These are phyloP conservation scores for Drosophila pseudoobscura DNA, from an alignment of 1,140 invertebrate genomes.

Conservation along the genomic window DNA sequence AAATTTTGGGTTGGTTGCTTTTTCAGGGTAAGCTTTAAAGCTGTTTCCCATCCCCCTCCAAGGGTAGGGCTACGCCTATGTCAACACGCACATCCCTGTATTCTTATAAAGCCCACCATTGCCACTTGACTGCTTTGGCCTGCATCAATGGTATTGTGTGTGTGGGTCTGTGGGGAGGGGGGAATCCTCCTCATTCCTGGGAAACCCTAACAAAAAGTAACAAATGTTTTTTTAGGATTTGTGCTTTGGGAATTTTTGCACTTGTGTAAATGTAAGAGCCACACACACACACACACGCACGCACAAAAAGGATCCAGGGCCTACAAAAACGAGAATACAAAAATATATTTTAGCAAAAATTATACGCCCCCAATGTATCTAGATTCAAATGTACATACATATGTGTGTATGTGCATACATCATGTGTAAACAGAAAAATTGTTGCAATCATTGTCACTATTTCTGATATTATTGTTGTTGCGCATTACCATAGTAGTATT, in stretches of 20 bases:
- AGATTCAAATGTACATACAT: slow-evolving; percentile 5
- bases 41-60: not conserved
- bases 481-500: slow-evolving; percentile 51
- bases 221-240: slow-evolving; percentile 82
- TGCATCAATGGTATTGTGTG: slow-evolving; percentile 30
- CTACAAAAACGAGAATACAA: slow-evolving; percentile 5
- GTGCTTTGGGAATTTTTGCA: slow-evolving; percentile 81
- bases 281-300: slow-evolving; percentile 50
- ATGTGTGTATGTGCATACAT: slow-evolving; percentile 2
- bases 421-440: slow-evolving; percentile 40
- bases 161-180: slow-evolving; percentile 31
- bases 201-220: slow-evolving; percentile 65
- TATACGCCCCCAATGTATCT: slow-evolving; percentile 29
- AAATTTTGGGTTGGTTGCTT: not conserved
- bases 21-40: slow-evolving; percentile 13
- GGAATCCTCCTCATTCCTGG: slow-evolving; percentile 1
- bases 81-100: slow-evolving; percentile 35
- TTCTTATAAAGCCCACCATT: slow-evolving; percentile 24
- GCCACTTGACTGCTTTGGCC: slow-evolving; percentile 43
- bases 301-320: slow-evolving; percentile 15
- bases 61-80: slow-evolving; percentile 52
- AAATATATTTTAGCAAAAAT: slow-evolving; percentile 50
- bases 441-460: slow-evolving; percentile 45
- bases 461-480: slow-evolving; percentile 31
- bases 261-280: slow-evolving; percentile 75